Evolutionary conservation across 2,113 vertebrate genomes (phyloP), one percentile per base, ranked within the genome.

Genomic region (Oriolus oriolus): DNA sequence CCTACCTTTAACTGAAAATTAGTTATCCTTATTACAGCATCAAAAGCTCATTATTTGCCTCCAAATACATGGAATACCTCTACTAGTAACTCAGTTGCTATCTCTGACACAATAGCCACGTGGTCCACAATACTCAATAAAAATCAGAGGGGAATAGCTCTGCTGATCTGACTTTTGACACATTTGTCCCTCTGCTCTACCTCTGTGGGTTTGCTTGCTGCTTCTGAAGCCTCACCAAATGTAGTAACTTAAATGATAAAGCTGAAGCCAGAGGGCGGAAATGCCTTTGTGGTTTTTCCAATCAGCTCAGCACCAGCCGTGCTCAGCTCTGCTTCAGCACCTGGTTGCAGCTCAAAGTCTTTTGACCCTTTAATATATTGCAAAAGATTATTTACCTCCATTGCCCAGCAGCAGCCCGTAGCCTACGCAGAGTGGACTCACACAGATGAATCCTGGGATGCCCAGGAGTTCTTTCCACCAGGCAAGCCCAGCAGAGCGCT

Each of bases 351-450:
- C 20, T 93, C 63, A 16, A 73, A 81, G 31, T 2, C 14, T 68
- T 85, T 42, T 31, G 12, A 22, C 5, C 3, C 31, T 71, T 54
- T 35, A 64, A 37, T 2, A 6, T 19, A 13, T 1, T 30, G 15
- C 23, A 37, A 19, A 39, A 49, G 28, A 30, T 20, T 4, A 35
- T 65, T 91, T 66, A 6, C 30, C 5, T 49, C 37, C 50, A 37
- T 5, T 35, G 9, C 5, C 30, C 35, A 71, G 52, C n/a, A 78
- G 61, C 12, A 11, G 52, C 42, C 53, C 1, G 0, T 6, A 16
- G 9, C 15, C 50, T 20, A 1, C 4, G 5, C 31, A 23, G 14
- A 4, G 1, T 2, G 1, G n/a, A 19, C 47, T 52, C 30, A 13
- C n/a, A n/a, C n/a, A n/a, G n/a, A n/a, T 24, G 2, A 26, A 20